Percentiles rank a stretch among this genome's conserved stretches.
Conservation (phyloP, 2,888 invertebrate species). For the Diarsia mendica region DNA sequence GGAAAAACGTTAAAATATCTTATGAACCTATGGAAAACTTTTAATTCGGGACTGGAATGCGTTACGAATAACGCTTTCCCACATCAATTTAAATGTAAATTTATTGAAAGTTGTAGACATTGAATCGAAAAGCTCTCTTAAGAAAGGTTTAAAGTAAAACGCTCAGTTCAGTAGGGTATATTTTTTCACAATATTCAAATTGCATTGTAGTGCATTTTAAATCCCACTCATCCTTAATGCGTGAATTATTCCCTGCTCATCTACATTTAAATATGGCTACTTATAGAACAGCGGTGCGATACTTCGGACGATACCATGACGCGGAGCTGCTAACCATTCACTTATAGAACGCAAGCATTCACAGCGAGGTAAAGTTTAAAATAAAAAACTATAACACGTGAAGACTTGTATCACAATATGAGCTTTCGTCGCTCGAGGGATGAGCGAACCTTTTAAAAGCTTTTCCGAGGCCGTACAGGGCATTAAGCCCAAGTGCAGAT, state of each 20-base stretch:
- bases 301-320: constrained; percentile 58
- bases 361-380: constrained; percentile 62
- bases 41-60: background rate
- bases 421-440: constrained; percentile 81
- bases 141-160: background rate
- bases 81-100: background rate
- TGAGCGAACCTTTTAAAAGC: constrained; percentile 85
- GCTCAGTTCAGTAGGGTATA: background rate
- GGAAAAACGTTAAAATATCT: background rate
- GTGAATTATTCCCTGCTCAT: constrained; percentile 62
- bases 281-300: constrained; percentile 61
- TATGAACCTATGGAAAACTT: background rate
- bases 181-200: constrained; percentile 42
- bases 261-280: constrained; percentile 59
- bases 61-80: background rate
- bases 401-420: constrained; percentile 72
- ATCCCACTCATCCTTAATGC: constrained; percentile 56
- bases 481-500: constrained; percentile 85
- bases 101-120: background rate
- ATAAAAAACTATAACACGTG: constrained; percentile 68
- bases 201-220: constrained; percentile 43
- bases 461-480: constrained; percentile 80
- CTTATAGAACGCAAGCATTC: constrained; percentile 66
- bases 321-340: constrained; percentile 59
- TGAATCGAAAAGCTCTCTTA: background rate